phyloP scores from a whole-genome alignment of 2,888 invertebrate species.

The Archips crataeganus region DNA sequence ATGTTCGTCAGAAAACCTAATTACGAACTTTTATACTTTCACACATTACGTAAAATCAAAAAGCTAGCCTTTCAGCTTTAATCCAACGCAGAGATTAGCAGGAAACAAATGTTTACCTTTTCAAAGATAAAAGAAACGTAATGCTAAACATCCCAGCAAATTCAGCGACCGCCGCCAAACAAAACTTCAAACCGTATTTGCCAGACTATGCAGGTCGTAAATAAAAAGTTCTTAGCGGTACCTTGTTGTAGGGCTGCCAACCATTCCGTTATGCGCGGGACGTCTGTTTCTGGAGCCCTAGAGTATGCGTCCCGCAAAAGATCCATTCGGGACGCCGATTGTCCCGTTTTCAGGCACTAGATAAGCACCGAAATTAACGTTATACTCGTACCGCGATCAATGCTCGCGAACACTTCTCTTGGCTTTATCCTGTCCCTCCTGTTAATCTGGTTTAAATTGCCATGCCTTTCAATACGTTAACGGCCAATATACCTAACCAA shows the following conservation, averaged over 20 bases:
- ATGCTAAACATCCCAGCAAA: constrained; percentile 1
- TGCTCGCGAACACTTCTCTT: too few relatives aligned
- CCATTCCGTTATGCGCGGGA: too few relatives aligned
- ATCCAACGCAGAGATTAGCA: constrained; percentile 10
- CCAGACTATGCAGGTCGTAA: constrained; percentile 13
- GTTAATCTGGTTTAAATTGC: too few relatives aligned
- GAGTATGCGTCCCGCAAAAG: too few relatives aligned
- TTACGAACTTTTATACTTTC: not conserved
- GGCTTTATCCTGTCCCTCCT: too few relatives aligned
- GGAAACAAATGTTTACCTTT: constrained; percentile 4
- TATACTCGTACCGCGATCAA: too few relatives aligned
- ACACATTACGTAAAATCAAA: not conserved
- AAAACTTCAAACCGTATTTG: constrained; percentile 4
- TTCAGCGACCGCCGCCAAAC: not conserved
- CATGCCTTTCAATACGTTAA: too few relatives aligned
- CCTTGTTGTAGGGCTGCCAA: not conserved
- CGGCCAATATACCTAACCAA: too few relatives aligned
- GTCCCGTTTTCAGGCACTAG: too few relatives aligned
- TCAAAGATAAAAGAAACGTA: constrained; percentile 3
- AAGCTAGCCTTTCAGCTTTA: not conserved
- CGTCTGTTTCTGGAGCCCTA: too few relatives aligned
- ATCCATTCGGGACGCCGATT: too few relatives aligned
- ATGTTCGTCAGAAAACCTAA: not conserved
- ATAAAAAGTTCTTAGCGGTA: constrained; percentile 1
- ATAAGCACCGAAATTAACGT: too few relatives aligned